Percentiles rank a stretch among this genome's conserved stretches.
phyloP scores from a whole-genome alignment of 2,888 invertebrate species.

The Apotomis turbidana region DNA sequence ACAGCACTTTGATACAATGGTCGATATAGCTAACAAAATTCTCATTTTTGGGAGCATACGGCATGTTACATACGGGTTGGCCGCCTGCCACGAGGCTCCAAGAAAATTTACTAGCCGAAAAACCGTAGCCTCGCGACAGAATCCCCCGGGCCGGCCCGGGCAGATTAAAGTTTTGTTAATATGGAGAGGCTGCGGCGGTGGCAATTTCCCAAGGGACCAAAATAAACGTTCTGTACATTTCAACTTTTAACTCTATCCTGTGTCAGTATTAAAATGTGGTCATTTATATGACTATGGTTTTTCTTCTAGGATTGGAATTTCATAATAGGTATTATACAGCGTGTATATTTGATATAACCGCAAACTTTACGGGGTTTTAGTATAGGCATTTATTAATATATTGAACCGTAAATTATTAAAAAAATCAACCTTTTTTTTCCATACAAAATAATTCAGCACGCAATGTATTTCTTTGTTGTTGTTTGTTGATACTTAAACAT shows the following conservation, averaged over 20 bases:
- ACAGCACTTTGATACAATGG: background rate
- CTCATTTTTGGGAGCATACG: conserved; percentile 36
- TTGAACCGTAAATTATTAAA: no score
- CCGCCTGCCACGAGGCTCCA: conserved; percentile 69
- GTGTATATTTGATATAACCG: no score
- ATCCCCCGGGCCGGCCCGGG: conserved; percentile 58
- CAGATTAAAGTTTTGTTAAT: conserved; percentile 76
- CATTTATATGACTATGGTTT: background rate
- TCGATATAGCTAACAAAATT: conserved; percentile 3
- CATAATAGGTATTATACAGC: no score
- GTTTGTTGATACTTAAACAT: no score
- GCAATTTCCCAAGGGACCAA: conserved; percentile 67
- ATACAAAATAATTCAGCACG: no score
- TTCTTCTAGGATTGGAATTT: background rate
- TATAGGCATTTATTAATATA: no score
- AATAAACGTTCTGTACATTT: conserved; percentile 57
- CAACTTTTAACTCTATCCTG: conserved; percentile 53
- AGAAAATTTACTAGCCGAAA: conserved; percentile 75
- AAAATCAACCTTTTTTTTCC: no score
- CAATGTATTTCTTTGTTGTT: no score
- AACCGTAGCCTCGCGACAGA: conserved; percentile 61
- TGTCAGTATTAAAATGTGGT: background rate
- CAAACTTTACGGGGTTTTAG: no score
- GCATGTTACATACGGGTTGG: conserved; percentile 54
- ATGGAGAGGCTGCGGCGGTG: conserved; percentile 63